Evolutionary conservation across 92 coral and sea anemone species (phyloP).

Genomic region (Porites rus): DNA sequence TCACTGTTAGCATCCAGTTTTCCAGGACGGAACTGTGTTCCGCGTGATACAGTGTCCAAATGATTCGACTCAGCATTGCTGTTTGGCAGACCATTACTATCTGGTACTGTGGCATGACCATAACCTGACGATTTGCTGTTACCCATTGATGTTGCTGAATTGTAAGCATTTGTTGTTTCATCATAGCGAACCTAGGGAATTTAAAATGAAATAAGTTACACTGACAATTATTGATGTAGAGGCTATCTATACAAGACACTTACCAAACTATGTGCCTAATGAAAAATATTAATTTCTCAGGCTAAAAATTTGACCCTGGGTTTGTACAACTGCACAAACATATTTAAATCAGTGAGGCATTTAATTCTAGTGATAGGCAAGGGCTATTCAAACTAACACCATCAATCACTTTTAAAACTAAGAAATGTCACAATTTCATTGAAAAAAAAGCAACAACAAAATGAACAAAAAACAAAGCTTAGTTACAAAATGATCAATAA

Average conservation of each 20-base stretch:
- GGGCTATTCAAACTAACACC: background rate
- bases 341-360: background rate
- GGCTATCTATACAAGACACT: too few relatives aligned
- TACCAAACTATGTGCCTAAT: too few relatives aligned
- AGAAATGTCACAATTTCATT: too few relatives aligned
- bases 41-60: conserved; percentile 52
- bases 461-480: background rate
- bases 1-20: conserved; percentile 25
- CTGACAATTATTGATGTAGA: too few relatives aligned
- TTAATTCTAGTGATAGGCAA: background rate
- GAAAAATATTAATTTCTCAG: too few relatives aligned
- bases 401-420: background rate
- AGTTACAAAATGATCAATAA: background rate
- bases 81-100: conserved; percentile 50
- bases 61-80: conserved; percentile 60
- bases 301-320: too few relatives aligned
- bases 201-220: background rate
- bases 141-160: conserved; percentile 71
- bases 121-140: conserved; percentile 72
- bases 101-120: conserved; percentile 42
- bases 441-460: background rate
- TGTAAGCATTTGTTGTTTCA: conserved; percentile 57
- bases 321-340: background rate
- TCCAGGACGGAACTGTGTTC: conserved; percentile 58
- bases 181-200: conserved; percentile 81